These are phyloP conservation scores for Prosopocoilus inquinatus DNA, from an alignment of 2,888 invertebrate species.

Conservation along the genomic window DNA sequence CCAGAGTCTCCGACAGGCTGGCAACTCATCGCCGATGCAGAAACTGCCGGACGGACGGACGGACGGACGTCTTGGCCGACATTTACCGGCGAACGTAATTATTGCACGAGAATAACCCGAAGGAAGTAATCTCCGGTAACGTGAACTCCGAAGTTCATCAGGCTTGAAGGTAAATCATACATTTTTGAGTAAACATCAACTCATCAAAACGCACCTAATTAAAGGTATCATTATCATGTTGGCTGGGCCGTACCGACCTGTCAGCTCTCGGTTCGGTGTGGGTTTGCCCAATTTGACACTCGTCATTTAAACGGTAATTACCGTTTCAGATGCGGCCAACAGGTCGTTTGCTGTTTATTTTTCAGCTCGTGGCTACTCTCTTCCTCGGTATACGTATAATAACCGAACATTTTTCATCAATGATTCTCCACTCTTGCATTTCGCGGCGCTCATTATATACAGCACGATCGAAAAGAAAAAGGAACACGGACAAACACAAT, in stretches of 20 bases:
- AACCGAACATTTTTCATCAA: background rate
- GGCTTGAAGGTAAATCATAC: constrained; percentile 31
- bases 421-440: too few relatives aligned
- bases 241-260: constrained; percentile 35
- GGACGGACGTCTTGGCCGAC: too few relatives aligned
- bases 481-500: too few relatives aligned
- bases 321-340: constrained; percentile 38
- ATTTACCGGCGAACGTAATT: constrained; percentile 16
- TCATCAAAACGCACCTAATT: constrained; percentile 47
- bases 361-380: constrained; percentile 20
- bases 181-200: constrained; percentile 47
- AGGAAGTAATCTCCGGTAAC: constrained; percentile 26
- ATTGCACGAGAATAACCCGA: constrained; percentile 26
- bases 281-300: constrained; percentile 39
- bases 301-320: constrained; percentile 45
- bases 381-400: constrained; percentile 5
- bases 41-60: too few relatives aligned
- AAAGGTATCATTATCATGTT: constrained; percentile 51
- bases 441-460: too few relatives aligned
- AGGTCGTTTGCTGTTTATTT: constrained; percentile 42
- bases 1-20: too few relatives aligned
- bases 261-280: constrained; percentile 38
- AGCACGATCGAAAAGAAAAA: too few relatives aligned
- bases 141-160: constrained; percentile 28
- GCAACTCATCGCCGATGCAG: too few relatives aligned